Conservation (phyloP, 1,140 invertebrate genomes). For the Chionoecetes opilio region DNA sequence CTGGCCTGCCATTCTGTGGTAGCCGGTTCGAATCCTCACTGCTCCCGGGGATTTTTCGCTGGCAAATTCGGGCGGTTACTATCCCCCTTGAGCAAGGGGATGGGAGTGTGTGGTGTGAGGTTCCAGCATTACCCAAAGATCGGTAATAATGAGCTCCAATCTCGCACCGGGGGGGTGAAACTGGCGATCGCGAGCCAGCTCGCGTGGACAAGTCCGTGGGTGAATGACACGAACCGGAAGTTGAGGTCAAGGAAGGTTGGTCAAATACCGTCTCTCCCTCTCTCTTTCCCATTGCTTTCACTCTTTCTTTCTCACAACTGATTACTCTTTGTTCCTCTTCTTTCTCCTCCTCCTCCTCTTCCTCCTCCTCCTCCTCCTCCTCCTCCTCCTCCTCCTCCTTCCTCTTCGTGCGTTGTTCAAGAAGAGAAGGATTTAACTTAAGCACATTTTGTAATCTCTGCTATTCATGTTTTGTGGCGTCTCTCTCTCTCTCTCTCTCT, state of each 20-base stretch:
- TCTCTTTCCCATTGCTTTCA: neutral
- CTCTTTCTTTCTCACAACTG: neutral
- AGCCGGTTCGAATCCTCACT: too few relatives aligned
- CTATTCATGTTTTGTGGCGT: neutral
- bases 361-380: neutral
- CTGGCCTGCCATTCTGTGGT: too few relatives aligned
- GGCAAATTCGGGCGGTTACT: too few relatives aligned
- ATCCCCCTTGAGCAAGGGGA: too few relatives aligned
- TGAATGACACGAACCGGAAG: slow-evolving; percentile 6
- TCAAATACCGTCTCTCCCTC: too few relatives aligned
- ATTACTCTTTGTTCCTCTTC: neutral
- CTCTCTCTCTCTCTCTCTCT: neutral
- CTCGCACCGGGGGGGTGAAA: too few relatives aligned
- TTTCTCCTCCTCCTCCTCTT: neutral
- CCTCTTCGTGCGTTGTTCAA: neutral
- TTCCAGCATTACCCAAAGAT: too few relatives aligned
- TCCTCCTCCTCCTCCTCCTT: slow-evolving; percentile 10
- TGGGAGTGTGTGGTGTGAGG: too few relatives aligned
- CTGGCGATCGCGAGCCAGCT: too few relatives aligned
- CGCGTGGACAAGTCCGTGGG: too few relatives aligned
- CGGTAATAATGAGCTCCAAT: too few relatives aligned
- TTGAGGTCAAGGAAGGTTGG: neutral
- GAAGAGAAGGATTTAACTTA: neutral
- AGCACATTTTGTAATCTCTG: neutral
- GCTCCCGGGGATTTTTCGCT: too few relatives aligned